Evolutionary conservation across 35 echinoderm and acorn worm species (phyloP).

Genomic region (Patiria miniata): DNA sequence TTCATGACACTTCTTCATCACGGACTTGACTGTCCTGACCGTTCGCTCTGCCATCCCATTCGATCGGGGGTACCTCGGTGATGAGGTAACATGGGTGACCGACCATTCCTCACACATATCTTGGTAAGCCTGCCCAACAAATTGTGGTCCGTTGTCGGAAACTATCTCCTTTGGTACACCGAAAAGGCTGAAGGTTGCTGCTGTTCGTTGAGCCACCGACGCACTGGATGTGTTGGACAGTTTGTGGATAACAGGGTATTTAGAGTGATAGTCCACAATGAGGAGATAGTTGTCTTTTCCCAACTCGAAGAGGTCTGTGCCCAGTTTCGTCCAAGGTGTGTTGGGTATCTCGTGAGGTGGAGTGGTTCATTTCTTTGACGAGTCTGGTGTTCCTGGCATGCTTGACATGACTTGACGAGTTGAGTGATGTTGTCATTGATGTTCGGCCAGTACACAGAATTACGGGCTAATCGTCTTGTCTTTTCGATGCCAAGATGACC

Average conservation of each 20-base stretch:
- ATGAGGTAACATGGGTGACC: not conserved
- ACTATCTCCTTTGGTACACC: constrained; percentile 33
- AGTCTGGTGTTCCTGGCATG: constrained; percentile 37
- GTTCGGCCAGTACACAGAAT: constrained; percentile 26
- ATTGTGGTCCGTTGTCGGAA: too few relatives aligned
- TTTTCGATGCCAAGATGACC: constrained; percentile 64
- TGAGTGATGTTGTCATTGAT: constrained; percentile 30
- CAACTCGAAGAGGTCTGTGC: too few relatives aligned
- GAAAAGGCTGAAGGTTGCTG: not conserved
- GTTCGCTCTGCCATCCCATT: too few relatives aligned
- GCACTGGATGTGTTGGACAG: too few relatives aligned
- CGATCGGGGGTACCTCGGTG: too few relatives aligned
- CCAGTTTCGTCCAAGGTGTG: not conserved
- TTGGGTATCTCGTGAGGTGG: too few relatives aligned
- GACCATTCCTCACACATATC: not conserved
- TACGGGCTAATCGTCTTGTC: not conserved
- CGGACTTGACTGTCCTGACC: too few relatives aligned
- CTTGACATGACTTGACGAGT: constrained; percentile 36
- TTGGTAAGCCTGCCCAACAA: not conserved
- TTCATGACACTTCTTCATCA: too few relatives aligned
- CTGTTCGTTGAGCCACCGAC: too few relatives aligned
- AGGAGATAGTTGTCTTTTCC: too few relatives aligned
- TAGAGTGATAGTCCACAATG: too few relatives aligned
- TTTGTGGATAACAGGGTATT: not conserved
- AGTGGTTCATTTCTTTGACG: not conserved